A percentile compares a stretch with the other conserved stretches of the same genome.
Conservation (phyloP, 2,113 vertebrate species). For the human (Homo sapiens) region DNA sequence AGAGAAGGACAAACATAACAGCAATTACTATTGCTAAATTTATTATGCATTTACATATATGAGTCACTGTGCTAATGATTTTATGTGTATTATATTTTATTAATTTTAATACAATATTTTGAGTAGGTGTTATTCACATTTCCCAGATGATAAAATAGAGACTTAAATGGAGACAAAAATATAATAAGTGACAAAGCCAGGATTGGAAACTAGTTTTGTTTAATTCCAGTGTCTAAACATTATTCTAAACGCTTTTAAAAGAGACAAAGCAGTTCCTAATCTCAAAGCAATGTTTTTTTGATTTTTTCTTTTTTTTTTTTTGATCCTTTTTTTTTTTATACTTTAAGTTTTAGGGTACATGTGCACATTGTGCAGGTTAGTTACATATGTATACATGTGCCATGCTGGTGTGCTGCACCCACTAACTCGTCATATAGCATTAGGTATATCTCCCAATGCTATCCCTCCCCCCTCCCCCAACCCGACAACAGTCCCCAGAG, state of each 20-base stretch:
- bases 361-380: too few relatives aligned
- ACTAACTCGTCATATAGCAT: too few relatives aligned
- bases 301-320: background rate
- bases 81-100: background rate
- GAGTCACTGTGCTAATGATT: background rate
- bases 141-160: background rate
- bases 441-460: too few relatives aligned
- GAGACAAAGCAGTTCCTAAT: background rate
- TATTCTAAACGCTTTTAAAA: background rate
- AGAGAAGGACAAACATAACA: background rate
- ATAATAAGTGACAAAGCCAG: background rate
- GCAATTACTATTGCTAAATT: background rate
- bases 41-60: background rate
- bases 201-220: background rate
- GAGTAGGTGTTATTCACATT: background rate
- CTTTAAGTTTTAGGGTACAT: too few relatives aligned
- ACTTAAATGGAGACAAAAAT: slow-evolving; percentile 14
- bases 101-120: background rate
- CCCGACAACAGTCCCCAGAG: too few relatives aligned
- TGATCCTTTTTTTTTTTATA: too few relatives aligned
- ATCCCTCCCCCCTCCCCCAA: too few relatives aligned
- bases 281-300: background rate
- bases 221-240: background rate
- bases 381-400: too few relatives aligned
- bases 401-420: too few relatives aligned